Base-by-base conservation (phyloP, 2,113 vertebrate species). In the Pandion haliaetus region DNA sequence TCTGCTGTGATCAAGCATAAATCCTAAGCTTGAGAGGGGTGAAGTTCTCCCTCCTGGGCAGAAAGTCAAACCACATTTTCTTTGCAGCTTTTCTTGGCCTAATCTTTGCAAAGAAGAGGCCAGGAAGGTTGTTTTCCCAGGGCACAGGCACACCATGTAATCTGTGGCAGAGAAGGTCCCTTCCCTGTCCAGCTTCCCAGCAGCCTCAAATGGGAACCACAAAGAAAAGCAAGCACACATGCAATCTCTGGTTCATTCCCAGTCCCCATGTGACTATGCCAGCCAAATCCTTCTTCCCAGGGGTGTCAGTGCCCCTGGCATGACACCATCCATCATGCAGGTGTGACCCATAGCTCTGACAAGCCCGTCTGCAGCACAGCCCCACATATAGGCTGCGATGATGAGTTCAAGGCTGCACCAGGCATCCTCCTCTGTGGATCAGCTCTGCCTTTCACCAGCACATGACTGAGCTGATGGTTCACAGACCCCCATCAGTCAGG, bases 211-310 rank as follows among this genome's bases (percentile, higher is more conserved):
- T 2, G 14, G 72, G 31, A 82, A 26, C 52, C 0, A 5, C 47
- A 69, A 67, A 69, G 47, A 42, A 66, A 96, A 71, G 14, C n/a
- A 86, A 55, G 21, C 23, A 29, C 31, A 52, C 10, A 5, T 50
- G 16, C 19, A 38, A 47, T 9, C 13, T 42, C 32, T 54, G n/a
- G 16, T 36, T 65, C 70, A 24, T 78, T 49, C 14, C 63, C 65
- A 29, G 44, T 21, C 45, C 34, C 67, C 34, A 24, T 0, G 0
- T 0, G 2, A 44, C 47, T 14, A 1, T 47, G 23, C 13, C 24
- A 11, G 24, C 15, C 59, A 74, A 80, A 52, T 38, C 31, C 32
- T 61, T 49, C 45, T 76, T 63, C 44, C 34, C 40, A 32, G 42
- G 49, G 31, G 5, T 10, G 21, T 6, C 50, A 10, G 34, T 26